Base-by-base conservation (phyloP, 2,888 invertebrate genomes). In the Pimpla rufipes region DNA sequence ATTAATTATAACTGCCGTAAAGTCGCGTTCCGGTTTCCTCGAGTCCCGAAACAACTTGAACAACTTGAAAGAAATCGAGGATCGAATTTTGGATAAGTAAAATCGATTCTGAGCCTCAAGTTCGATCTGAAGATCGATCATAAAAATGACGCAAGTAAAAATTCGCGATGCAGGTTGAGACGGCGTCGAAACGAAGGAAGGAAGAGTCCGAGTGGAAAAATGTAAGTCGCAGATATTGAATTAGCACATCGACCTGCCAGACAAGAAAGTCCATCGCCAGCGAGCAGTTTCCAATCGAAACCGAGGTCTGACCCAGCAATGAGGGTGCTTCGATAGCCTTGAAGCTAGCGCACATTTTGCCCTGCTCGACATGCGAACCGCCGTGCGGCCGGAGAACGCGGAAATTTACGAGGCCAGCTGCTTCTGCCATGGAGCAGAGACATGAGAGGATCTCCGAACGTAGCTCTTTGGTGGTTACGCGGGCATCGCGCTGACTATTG, bases 261-360 rank as follows among this genome's bases (percentile, higher is more conserved):
- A 74, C 62, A 35, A 21, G 10, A n/a, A 50, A 35, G 21, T 21
- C 62, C 37, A 74, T 62, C 18, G 16, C 47, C 6, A 13, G 13
- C n/a, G 4, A 8, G 62, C 13, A 70, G 37, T 18, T 70, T 37
- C 21, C 23, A 70, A 64, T 78, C 64, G 62, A 64, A 64, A 62
- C 62, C 1, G 67, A 68, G 37, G 67, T 74, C 67, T 50, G 57
- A 71, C 77, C 78, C 47, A 21, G 62, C 37, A 52, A 35, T 55
- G 79, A 79, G 62, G 79, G 78, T n/a, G 47, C 68, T 82, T 78
- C 78, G 78, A 74, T 74, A 75, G 67, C 78, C 73, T 74, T 62
- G 52, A 73, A 66, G 42, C 66, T 57, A 68, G 29, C 5, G 3
- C 29, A 29, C 29, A 29, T 29, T 3, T 29, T 68, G 55, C 59